Percentiles rank a stretch among this genome's conserved stretches.
Conservation (phyloP, 2,888 invertebrate species). For the Cataglyphis livida region DNA sequence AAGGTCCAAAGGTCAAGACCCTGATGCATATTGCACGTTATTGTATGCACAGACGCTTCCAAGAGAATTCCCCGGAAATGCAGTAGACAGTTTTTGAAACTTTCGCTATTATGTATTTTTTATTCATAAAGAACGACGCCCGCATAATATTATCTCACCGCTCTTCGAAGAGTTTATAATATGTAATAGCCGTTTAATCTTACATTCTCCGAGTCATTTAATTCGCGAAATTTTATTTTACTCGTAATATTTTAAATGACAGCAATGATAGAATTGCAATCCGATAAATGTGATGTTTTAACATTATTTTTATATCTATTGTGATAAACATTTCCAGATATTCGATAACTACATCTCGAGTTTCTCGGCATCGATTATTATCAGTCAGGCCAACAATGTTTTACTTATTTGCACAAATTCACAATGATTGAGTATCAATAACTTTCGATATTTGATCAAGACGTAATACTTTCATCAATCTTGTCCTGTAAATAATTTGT, state of each 20-base stretch:
- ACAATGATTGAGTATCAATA: slow-evolving; percentile 45
- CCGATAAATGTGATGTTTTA: background rate
- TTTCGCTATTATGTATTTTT: slow-evolving; percentile 36
- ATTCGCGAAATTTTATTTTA: slow-evolving; percentile 1
- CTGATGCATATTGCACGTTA: slow-evolving; percentile 30
- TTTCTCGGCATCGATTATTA: slow-evolving; percentile 23
- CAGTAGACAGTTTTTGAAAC: slow-evolving; percentile 44
- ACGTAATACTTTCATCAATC: slow-evolving; percentile 20
- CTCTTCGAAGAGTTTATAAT: background rate
- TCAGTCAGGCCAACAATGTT: slow-evolving; percentile 23
- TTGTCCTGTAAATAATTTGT: background rate
- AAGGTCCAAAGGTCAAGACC: background rate
- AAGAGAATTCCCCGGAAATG: background rate
- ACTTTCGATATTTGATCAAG: slow-evolving; percentile 45
- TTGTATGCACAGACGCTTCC: background rate
- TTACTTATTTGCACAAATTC: slow-evolving; percentile 24
- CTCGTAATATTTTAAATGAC: too few relatives aligned
- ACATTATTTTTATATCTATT: background rate
- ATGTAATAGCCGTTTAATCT: slow-evolving; percentile 9
- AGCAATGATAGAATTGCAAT: slow-evolving; percentile 17
- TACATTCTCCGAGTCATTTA: background rate
- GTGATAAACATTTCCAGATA: slow-evolving; percentile 32
- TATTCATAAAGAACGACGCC: slow-evolving; percentile 22
- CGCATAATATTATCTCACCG: slow-evolving; percentile 11
- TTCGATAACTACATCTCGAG: slow-evolving; percentile 20